These are phyloP conservation scores for Anguilla pacifica DNA, from an alignment of 2,797 vertebrate genomes.

Conservation along the genomic window DNA sequence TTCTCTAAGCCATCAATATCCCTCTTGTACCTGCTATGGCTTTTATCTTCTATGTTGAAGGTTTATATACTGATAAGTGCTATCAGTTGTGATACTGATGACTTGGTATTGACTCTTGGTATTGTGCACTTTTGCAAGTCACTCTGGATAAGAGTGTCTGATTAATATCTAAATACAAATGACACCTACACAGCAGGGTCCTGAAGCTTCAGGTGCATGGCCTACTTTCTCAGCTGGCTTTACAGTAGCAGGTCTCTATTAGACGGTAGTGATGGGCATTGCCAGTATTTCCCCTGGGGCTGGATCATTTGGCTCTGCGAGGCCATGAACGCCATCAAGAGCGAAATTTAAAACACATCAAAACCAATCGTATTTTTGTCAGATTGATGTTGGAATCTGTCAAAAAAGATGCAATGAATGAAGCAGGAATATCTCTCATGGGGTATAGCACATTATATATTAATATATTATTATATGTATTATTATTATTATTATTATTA, in stretches of 20 bases:
- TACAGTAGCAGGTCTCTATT: neutral
- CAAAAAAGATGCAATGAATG: neutral
- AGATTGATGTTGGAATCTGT: neutral
- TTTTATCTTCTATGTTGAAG: neutral
- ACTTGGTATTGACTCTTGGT: neutral
- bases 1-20: neutral
- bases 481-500: no score
- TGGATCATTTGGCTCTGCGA: neutral
- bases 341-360: neutral
- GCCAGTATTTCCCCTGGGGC: neutral
- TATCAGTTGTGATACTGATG: neutral
- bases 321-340: no score
- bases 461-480: no score
- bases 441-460: no score
- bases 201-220: conserved; percentile 49
- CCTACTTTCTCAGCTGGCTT: conserved; percentile 63
- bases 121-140: neutral
- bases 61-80: neutral
- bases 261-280: neutral
- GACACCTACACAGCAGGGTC: neutral
- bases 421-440: no score
- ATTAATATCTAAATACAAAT: neutral
- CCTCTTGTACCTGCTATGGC: neutral
- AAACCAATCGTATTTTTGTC: neutral
- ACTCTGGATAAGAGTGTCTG: no score